phyloP scores from a whole-genome alignment of 1,140 invertebrate species.

The Physella acuta region DNA sequence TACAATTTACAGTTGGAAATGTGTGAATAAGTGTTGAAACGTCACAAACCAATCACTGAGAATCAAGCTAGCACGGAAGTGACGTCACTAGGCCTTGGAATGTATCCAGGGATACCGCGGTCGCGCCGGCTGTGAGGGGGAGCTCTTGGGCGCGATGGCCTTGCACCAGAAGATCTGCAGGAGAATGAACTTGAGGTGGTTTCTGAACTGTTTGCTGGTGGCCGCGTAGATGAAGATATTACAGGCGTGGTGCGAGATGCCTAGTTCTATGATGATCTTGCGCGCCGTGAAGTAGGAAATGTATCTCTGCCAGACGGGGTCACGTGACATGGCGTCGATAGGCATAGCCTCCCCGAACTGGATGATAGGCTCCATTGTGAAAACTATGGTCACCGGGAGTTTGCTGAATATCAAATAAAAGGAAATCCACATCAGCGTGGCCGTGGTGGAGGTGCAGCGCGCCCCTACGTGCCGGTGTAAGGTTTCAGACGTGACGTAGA shows the following conservation, averaged over 20 bases:
- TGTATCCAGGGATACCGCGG: neutral
- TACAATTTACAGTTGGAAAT: too few relatives aligned
- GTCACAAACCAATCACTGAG: too few relatives aligned
- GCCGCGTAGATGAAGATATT: slow-evolving; percentile 50
- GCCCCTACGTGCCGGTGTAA: slow-evolving; percentile 11
- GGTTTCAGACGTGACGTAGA: slow-evolving; percentile 20
- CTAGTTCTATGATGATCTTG: slow-evolving; percentile 42
- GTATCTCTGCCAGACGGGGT: slow-evolving; percentile 37
- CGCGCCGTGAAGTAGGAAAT: slow-evolving; percentile 36
- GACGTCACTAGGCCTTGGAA: neutral
- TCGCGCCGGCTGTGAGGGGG: slow-evolving; percentile 2
- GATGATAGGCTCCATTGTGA: slow-evolving; percentile 34
- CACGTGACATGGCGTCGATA: slow-evolving; percentile 28
- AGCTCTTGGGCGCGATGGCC: neutral
- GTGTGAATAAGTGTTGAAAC: too few relatives aligned
- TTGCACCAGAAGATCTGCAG: slow-evolving; percentile 15
- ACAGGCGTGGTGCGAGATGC: slow-evolving; percentile 47
- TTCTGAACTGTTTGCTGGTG: slow-evolving; percentile 44
- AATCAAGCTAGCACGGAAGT: too few relatives aligned
- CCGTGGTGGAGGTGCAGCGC: slow-evolving; percentile 29
- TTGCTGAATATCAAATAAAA: slow-evolving; percentile 51
- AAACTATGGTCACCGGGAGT: slow-evolving; percentile 46
- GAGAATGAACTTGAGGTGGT: slow-evolving; percentile 27
- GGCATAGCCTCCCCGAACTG: slow-evolving; percentile 23
- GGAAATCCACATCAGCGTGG: slow-evolving; percentile 40